phyloP scores from a whole-genome alignment of 2,888 invertebrate genomes.

The Hemicrepidius hirtus region DNA sequence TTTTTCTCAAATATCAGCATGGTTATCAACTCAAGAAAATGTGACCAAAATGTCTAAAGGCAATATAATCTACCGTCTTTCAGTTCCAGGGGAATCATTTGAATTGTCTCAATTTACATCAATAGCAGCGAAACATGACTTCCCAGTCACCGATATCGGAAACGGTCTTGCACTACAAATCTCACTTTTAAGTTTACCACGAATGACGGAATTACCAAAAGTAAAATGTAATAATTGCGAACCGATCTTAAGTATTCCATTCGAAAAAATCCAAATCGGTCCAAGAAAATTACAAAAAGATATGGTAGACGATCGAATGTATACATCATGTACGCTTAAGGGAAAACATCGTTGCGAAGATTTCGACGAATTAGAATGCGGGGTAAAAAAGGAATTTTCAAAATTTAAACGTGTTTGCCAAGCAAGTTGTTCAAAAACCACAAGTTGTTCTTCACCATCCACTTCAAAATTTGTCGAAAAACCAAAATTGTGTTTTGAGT shows the following conservation, averaged over 20 bases:
- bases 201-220: conserved; percentile 82
- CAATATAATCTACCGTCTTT: conserved; percentile 81
- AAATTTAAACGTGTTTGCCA: conserved; percentile 59
- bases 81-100: conserved; percentile 79
- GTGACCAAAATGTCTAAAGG: conserved; percentile 64
- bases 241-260: conserved; percentile 49
- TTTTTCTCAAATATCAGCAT: conserved; percentile 97
- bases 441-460: conserved; percentile 46
- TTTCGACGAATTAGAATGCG: conserved; percentile 78
- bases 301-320: conserved; percentile 82
- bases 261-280: conserved; percentile 57
- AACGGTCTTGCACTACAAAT: conserved; percentile 78
- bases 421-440: conserved; percentile 32
- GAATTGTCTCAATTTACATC: conserved; percentile 75
- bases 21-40: conserved; percentile 78
- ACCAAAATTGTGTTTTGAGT: conserved; percentile 60
- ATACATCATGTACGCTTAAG: conserved; percentile 81
- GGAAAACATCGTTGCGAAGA: conserved; percentile 87
- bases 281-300: conserved; percentile 52
- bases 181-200: conserved; percentile 81
- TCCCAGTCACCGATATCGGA: conserved; percentile 82
- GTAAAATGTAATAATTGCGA: conserved; percentile 73
- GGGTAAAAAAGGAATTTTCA: conserved; percentile 46
- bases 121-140: conserved; percentile 80
- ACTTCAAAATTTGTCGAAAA: conserved; percentile 49